Base-by-base conservation (phyloP, 2,888 invertebrate genomes). In the Amphimallon solstitiale region DNA sequence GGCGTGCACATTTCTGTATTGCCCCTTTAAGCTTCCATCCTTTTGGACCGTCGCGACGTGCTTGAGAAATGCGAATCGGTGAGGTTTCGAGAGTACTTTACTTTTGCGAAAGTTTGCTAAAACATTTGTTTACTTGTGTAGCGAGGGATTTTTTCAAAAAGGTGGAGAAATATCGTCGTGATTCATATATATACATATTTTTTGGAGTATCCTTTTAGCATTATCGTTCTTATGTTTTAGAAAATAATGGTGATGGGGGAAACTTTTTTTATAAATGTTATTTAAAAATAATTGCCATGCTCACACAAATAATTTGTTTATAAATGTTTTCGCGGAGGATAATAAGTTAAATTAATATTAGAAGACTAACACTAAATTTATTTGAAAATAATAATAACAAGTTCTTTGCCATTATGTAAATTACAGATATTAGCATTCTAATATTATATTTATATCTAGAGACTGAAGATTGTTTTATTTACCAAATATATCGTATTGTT, bases 11-110 rank as follows among this genome's bases (percentile, higher is more conserved):
- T 56, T 21, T 38, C 21, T 35, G 37, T 40, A 15, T 10, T 43
- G 40, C 15, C 40, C 40, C 40, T 56, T 56, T 56, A 43, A 43
- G 56, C 29, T 9, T 10, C 29, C 17, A 56, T 56, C 40, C 56
- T 40, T 56, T 35, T 12, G 29, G 40, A 14, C 14, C 23, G 40
- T 21, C 56, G 3, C 56, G 40, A 5, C 40, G 23, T 23, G 40
- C 56, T 56, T 56, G 56, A 56, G 56, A 56, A 40, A 56, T 56
- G 23, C 56, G 56, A 56, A 56, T 23, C 23, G 38, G 9, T 29
- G 56, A 38, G 40, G 56, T 54, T 40, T 34, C 12, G 51, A 54
- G 54, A 21, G 23, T 56, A 15, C 40, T 40, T 12, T 21, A 40
- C 23, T 40, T 17, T 40, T 23, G 21, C 19, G 49, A 35, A 49